Base-by-base conservation (phyloP, 2,888 invertebrate genomes). In the Sphaerophoria rueppellii region DNA sequence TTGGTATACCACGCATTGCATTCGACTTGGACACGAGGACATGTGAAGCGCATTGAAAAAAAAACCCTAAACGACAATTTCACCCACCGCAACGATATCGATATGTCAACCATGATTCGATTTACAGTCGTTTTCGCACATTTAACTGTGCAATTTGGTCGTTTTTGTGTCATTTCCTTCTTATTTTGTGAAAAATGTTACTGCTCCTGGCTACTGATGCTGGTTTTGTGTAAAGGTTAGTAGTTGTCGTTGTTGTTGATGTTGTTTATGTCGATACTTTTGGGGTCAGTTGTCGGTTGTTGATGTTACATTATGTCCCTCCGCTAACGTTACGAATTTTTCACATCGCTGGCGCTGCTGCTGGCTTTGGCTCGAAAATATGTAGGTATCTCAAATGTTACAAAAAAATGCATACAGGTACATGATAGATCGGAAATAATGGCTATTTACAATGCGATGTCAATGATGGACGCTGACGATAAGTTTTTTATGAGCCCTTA, bases 71-170 rank as follows among this genome's bases (percentile, higher is more conserved):
- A 81, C 81, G 85, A 81, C 73, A 81, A 81, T 81, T 85, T 58
- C 76, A 85, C 73, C 81, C 85, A 85, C 85, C 81, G 70, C 81
- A 85, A 77, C 76, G 81, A 73, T 81, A 85, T 85, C 81, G 85
- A 85, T 85, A 85, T 81, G 85, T 81, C 81, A 81, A 63, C 63
- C 81, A 70, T 85, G 85, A 85, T 85, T 85, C 81, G 85, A 85
- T 85, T 85, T 85, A 85, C 85, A 85, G 76, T 81, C 85, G 76
- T 85, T 85, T 81, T 85, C 81, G 77, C 85, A 85, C 81, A 85
- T 81, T 85, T 73, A 74, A 81, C 76, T 73, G 63, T 85, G 69
- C 69, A 72, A 70, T 73, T 76, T 46, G 57, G 63, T 54, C 11
- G 32, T 32, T 57, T 40, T 46, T 72, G 37, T 52, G 54, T 35